Percentiles rank a stretch among this genome's conserved stretches.
Conservation (phyloP, 2,113 vertebrate genomes). For the Pyrgilauda ruficollis region DNA sequence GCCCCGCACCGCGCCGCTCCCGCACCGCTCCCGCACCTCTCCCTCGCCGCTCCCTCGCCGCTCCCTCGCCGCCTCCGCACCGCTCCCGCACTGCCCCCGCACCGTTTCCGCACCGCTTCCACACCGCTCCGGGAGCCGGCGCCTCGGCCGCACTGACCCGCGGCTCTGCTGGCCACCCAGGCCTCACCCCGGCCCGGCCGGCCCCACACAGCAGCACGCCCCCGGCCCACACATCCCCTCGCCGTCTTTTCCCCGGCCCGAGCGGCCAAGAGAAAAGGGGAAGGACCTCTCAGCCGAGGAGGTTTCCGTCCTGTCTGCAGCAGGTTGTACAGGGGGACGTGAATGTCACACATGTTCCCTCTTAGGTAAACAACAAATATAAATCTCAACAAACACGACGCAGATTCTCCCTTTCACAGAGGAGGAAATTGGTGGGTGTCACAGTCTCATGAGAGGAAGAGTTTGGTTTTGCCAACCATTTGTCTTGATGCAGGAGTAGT, state of each 20-base stretch:
- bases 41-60: no score
- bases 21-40: background rate
- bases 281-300: background rate
- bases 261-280: accelerated
- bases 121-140: background rate
- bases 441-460: background rate
- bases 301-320: background rate
- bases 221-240: accelerated
- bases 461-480: background rate
- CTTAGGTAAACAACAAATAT: background rate
- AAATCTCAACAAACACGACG: background rate
- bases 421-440: background rate
- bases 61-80: background rate
- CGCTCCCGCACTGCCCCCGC: background rate
- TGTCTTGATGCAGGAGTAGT: background rate
- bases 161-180: background rate
- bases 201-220: accelerated
- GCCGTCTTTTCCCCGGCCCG: no score
- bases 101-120: no score
- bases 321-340: background rate
- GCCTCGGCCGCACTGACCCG: no score
- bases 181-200: no score
- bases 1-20: background rate
- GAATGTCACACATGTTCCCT: background rate
- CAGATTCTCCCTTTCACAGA: background rate